phyloP scores from a whole-genome alignment of 2,113 vertebrate species.

The Ranitomeya imitator region DNA sequence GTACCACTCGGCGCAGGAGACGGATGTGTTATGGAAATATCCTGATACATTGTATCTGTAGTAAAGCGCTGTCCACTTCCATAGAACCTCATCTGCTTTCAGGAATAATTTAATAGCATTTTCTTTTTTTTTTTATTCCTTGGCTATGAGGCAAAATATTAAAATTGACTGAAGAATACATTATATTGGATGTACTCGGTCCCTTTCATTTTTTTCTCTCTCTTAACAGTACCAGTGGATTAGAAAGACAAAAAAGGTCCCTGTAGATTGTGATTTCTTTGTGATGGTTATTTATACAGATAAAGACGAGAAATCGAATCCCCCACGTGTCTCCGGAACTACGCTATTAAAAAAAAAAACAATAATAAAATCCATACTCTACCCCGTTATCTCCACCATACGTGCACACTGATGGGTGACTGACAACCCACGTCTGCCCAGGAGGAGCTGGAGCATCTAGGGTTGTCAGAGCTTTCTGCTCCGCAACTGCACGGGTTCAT shows the following conservation, averaged over 20 bases:
- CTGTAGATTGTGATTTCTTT: neutral
- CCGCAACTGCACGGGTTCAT: neutral
- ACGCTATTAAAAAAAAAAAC: neutral
- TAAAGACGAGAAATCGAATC: neutral
- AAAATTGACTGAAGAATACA: conserved; percentile 21
- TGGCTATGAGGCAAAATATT: conserved; percentile 4
- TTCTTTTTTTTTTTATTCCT: neutral
- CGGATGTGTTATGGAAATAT: conserved; percentile 23
- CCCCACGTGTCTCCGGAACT: neutral
- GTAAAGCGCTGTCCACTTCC: conserved; percentile 7
- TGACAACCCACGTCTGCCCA: neutral
- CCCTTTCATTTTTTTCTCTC: neutral
- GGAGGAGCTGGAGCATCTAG: neutral
- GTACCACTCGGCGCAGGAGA: neutral
- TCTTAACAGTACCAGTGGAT: neutral
- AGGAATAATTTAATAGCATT: conserved; percentile 34
- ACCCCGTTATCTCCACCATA: neutral
- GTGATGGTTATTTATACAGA: neutral
- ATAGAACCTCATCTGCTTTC: conserved; percentile 13
- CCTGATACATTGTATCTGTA: conserved; percentile 13
- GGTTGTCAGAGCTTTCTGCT: neutral
- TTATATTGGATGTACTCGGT: neutral
- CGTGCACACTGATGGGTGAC: no score
- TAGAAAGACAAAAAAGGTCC: neutral
- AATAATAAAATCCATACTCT: neutral